Evolutionary conservation across 2,888 invertebrate genomes (phyloP).

Genomic region (Caenorhabditis becei): DNA sequence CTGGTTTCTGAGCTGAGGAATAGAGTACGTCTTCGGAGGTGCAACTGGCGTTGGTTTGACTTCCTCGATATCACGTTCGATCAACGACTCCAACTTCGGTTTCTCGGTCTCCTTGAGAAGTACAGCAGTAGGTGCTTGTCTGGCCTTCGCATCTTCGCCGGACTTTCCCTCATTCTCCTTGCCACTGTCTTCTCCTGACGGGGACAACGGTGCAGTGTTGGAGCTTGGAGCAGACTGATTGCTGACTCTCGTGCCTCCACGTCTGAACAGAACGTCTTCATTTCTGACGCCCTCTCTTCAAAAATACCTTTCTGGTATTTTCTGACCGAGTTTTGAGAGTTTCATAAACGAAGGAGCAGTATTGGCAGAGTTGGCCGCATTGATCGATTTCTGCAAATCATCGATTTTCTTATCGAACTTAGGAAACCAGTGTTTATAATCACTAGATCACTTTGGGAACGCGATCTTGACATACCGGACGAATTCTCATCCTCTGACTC

Average conservation of each 20-base stretch:
- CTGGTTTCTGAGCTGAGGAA: not conserved
- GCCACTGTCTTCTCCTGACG: not conserved
- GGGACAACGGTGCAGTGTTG: not conserved
- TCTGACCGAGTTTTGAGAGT: conserved; percentile 46
- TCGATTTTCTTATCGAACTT: not conserved
- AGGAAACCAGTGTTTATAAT: not conserved
- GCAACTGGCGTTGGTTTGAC: not conserved
- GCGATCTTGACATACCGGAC: conserved; percentile 31
- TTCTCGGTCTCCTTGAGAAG: not conserved
- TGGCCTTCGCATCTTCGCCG: not conserved
- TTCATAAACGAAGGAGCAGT: conserved; percentile 50
- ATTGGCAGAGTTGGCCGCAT: conserved; percentile 42
- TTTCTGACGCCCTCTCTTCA: not conserved
- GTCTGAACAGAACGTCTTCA: conserved; percentile 1
- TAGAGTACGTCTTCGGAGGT: not conserved
- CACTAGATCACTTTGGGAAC: not conserved
- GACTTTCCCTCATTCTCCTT: conserved; percentile 30
- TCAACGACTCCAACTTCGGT: not conserved
- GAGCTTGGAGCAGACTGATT: conserved; percentile 18
- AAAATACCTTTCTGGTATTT: conserved; percentile 28
- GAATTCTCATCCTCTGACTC: conserved; percentile 35
- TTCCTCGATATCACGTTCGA: not conserved
- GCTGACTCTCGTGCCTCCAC: conserved; percentile 27
- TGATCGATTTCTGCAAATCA: conserved; percentile 47
- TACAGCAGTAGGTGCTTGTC: not conserved